A percentile compares a stretch with the other conserved stretches of the same genome.
Conservation (phyloP, 1,140 invertebrate genomes). For the Hetaerina americana region DNA sequence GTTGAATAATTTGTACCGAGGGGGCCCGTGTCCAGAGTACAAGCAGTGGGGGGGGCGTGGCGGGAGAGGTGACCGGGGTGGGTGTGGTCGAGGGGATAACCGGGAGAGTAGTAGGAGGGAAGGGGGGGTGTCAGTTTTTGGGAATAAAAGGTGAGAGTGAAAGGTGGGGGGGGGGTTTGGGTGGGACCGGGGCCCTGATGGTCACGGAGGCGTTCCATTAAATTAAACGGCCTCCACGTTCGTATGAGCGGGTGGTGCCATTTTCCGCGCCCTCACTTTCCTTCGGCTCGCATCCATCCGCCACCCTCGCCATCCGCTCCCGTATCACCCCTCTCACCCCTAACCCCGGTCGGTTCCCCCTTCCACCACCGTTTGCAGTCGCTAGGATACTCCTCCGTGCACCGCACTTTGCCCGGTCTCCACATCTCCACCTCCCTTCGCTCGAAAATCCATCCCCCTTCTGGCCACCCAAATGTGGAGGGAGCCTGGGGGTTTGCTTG, state of each 20-base stretch:
- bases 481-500: not conserved
- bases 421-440: too few relatives aligned
- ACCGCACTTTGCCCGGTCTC: too few relatives aligned
- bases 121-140: not conserved
- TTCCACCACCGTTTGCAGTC: not conserved
- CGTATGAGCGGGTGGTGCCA: not conserved
- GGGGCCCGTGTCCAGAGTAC: too few relatives aligned
- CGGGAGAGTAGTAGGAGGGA: not conserved
- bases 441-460: too few relatives aligned
- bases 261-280: too few relatives aligned
- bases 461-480: too few relatives aligned
- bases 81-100: not conserved
- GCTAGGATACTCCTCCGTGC: not conserved
- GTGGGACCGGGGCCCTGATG: not conserved
- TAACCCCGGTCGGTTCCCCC: too few relatives aligned
- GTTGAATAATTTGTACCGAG: too few relatives aligned
- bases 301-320: too few relatives aligned
- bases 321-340: too few relatives aligned
- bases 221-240: not conserved
- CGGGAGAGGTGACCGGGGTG: not conserved
- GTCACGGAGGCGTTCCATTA: not conserved
- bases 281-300: too few relatives aligned
- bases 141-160: not conserved
- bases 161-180: not conserved
- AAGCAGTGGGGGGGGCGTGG: too few relatives aligned